Base-by-base conservation (phyloP, 2,113 vertebrate species). In the Antigone vipio region DNA sequence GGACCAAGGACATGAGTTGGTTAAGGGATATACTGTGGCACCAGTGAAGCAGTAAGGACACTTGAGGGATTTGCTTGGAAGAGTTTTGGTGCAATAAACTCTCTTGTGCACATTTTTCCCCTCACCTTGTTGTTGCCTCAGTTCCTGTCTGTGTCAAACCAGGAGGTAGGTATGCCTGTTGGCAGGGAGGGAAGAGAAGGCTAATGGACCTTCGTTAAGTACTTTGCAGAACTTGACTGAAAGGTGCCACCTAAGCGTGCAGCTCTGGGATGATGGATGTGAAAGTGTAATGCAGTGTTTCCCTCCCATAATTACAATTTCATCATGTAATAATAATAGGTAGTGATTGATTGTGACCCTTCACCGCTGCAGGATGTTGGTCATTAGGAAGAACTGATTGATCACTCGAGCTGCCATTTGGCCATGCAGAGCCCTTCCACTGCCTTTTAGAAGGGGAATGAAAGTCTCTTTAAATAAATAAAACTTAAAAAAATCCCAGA, bases 301-400 rank as follows among this genome's bases (percentile, higher is more conserved):
- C 55, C 83, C 89, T 93, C 63, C 72, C 42, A 34, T 69, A 86
- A 91, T 83, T 84, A 88, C 67, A 50, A 63, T 86, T 94, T 84
- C 88, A 91, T 84, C 67, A 55, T 91, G 85, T 32, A 86, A 86
- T 89, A 82, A 75, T 94, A 80, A 93, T 30, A 83, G 58, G n/a
- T 15, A 77, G 52, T 95, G 95, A 86, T 88, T 92, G 83, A 91
- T 81, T 9, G 27, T 77, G 92, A 90, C 86, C 76, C 63, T 74
- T 93, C 86, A 62, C 83, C 7, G 2, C 92, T 66, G 79, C 79
- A 93, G 75, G 88, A 83, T 85, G 69, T 23, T 84, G 64, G 89
- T 69, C 8, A 0, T 93, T 93, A 85, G 62, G 76, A 88, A 29
- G 79, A 92, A 15, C 60, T 88, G 68, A 96, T 27, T 81, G 82